Base-by-base conservation (phyloP, 92 coral and sea anemone genomes). In the Paragorgia papillata region DNA sequence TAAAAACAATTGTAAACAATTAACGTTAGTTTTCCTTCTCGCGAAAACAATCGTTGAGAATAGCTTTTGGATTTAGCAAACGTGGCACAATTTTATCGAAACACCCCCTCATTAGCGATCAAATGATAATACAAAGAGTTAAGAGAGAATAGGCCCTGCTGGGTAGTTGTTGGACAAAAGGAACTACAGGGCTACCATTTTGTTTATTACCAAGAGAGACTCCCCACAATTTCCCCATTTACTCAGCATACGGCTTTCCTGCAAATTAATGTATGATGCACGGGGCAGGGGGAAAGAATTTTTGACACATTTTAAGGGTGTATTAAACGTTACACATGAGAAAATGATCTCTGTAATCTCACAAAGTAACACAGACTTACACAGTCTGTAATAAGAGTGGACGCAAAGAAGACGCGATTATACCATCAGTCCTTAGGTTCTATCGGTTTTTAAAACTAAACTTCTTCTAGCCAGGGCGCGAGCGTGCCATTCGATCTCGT, bases 71-170 rank as follows among this genome's bases (percentile, higher is more conserved):
- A 44, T 68, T 68, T 28, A 24, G 58, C 59, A 68, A 48, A 33
- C 31, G 64, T 53, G 48, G 50, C 43, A 10, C 62, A 57, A 53
- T 71, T 71, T 71, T 48, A 8, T 37, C 57, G 64, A n/a, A 71
- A 71, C 78, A 53, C 78, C 78, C 78, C 78, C 78, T 71, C 31
- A 53, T 71, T 71, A 71, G 62, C 17, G 30, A 28, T 15, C 30
- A 7, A 56, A 55, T 8, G 58, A 34, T 37, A 53, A 39, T 41
- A 71, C 78, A 71, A 71, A 27, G 78, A n/a, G n/a, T n/a, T n/a
- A n/a, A n/a, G n/a, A n/a, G n/a, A n/a, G n/a, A 71, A 58, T 54
- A 34, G 15, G 26, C 50, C 78, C 63, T 71, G 20, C 46, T 31
- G 78, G 22, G 26, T 50, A 33, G 75, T 68, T 71, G 19, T 53